Percentiles rank a stretch among this genome's conserved stretches.
Conservation (phyloP, 1,140 invertebrate species). For the Zaprionus vittiger region DNA sequence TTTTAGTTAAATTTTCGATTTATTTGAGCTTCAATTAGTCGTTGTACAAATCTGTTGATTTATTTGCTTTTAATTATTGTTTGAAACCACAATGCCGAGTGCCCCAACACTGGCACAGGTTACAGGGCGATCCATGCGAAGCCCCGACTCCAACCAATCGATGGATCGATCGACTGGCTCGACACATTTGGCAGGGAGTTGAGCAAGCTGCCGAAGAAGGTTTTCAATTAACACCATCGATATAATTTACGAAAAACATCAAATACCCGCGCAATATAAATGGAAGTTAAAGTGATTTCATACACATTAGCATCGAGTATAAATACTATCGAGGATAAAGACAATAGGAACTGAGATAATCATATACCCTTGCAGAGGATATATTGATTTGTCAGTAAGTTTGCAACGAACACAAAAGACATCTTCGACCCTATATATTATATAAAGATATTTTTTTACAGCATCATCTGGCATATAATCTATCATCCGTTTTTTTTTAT, state of each 20-base stretch:
- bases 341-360: not conserved
- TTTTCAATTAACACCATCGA: conserved; percentile 79
- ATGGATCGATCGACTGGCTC: not conserved
- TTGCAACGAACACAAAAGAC: too few species aligned
- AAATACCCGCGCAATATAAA: conserved; percentile 63
- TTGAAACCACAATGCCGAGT: conserved; percentile 66
- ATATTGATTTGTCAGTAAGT: too few species aligned
- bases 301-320: conserved; percentile 11
- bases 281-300: conserved; percentile 50
- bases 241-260: conserved; percentile 73
- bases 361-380: not conserved
- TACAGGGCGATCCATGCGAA: conserved; percentile 20
- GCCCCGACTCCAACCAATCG: not conserved
- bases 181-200: conserved; percentile 22
- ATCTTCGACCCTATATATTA: too few species aligned
- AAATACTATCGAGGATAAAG: not conserved
- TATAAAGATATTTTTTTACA: too few species aligned
- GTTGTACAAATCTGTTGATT: conserved; percentile 81
- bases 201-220: conserved; percentile 56
- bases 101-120: conserved; percentile 42
- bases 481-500: too few species aligned
- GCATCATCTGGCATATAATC: too few species aligned
- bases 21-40: conserved; percentile 83
- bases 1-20: conserved; percentile 82
- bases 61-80: conserved; percentile 84